Base-by-base conservation (phyloP, 2,113 vertebrate species). In the Dolichallabes microphthalmus region DNA sequence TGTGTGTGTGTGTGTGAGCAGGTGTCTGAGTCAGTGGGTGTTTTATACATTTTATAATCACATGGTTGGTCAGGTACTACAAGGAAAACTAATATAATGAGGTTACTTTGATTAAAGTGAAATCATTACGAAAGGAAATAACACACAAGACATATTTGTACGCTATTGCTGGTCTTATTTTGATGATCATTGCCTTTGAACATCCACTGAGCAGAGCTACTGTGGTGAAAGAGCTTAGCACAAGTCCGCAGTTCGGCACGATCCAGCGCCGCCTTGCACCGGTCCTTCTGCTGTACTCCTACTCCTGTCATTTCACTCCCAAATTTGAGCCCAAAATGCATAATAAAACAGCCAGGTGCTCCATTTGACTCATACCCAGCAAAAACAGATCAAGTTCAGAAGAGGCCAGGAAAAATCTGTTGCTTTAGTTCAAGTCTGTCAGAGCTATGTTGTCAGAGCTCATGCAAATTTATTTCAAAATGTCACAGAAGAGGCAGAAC, bases 1-100 rank as follows among this genome's bases (percentile, higher is more conserved):
- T 60, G 96, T 97, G 66, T 86, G 92, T 76, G 75, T 55, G 30
- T 60, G 57, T 32, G 69, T 71, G 80, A 30, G 25, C 58, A 84
- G 73, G 71, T 84, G 82, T 84, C 35, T 52, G 45, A 53, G 45
- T 74, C 57, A 74, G 69, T 45, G 35, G 60, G 69, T 76, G 39
- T 76, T 32, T 76, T 32, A 27, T 35, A 15, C 5, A 64, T 69
- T 78, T 78, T 58, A 63, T 53, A 35, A 64, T 85, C 74, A 13
- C 71, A 35, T 75, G n/a, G 73, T 66, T 84, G 58, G 39, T 53
- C 45, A 53, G 27, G 39, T 84, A 75, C 55, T 52, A 32, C 55
- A 77, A 76, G 25, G 20, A 69, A 30, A 20, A 39, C 50, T 81
- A 27, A 81, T 64, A 81, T 64, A 27, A 25, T n/a, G 12, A 45